A percentile compares a stretch with the other conserved stretches of the same genome.
These are phyloP conservation scores for Myotis lucifugus DNA, from an alignment of 2,113 vertebrate species.

Conservation along the genomic window DNA sequence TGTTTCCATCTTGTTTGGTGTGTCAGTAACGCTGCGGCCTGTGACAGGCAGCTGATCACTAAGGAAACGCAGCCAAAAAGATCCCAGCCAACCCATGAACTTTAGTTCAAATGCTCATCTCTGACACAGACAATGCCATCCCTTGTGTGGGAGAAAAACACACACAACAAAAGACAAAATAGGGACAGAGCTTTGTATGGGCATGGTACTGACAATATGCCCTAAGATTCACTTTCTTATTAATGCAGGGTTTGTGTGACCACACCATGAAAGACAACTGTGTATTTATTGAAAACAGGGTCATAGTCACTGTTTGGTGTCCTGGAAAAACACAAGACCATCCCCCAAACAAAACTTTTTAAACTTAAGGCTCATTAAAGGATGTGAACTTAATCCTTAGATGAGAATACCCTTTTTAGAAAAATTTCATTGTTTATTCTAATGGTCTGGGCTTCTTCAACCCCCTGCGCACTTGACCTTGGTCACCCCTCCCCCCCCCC, in stretches of 20 bases:
- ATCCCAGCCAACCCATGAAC: conserved; percentile 58
- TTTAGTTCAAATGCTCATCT: conserved; percentile 56
- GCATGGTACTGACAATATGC: conserved; percentile 43
- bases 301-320: conserved; percentile 39
- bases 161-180: neutral
- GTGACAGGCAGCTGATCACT: conserved; percentile 50
- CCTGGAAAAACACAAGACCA: conserved; percentile 69
- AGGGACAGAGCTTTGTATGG: conserved; percentile 52
- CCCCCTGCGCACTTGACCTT: neutral
- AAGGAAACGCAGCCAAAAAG: conserved; percentile 42
- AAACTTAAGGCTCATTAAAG: conserved; percentile 23
- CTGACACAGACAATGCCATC: conserved; percentile 53
- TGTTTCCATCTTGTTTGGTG: conserved; percentile 5
- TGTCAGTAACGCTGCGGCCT: neutral
- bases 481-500: neutral
- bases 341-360: conserved; percentile 29
- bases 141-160: conserved; percentile 44
- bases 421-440: neutral
- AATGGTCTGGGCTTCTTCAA: neutral
- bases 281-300: conserved; percentile 65
- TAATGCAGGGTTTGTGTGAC: conserved; percentile 64
- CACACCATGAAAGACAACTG: conserved; percentile 64
- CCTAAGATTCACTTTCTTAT: conserved; percentile 66
- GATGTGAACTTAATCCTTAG: neutral
- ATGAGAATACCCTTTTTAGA: conserved; percentile 1